Conservation (phyloP, 2,113 vertebrate species). For the Tympanuchus pallidicinctus region DNA sequence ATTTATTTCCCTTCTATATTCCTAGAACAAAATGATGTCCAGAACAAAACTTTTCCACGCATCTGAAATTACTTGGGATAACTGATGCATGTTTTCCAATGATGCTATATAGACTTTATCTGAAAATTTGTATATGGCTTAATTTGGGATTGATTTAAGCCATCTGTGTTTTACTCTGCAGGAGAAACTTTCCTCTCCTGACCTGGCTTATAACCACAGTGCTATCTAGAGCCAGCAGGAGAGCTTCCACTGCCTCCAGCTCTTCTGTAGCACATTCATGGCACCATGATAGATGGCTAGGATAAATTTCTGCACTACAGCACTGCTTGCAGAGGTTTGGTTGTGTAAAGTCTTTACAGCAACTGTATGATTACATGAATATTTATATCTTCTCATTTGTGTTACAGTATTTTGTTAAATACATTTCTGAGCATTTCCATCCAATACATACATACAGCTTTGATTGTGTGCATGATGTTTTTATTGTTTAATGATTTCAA, state of each 20-base stretch:
- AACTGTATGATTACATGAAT: neutral
- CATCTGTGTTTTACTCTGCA: neutral
- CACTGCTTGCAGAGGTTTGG: neutral
- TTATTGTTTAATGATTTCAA: neutral
- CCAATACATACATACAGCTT: neutral
- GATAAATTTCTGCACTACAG: neutral
- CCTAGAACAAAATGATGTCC: neutral
- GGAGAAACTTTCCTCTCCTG: neutral
- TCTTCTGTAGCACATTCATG: neutral
- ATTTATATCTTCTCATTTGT: neutral
- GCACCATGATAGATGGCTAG: neutral
- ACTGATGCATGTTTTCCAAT: neutral
- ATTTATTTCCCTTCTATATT: neutral
- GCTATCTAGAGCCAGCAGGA: neutral
- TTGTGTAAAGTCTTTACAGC: neutral
- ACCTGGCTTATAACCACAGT: neutral
- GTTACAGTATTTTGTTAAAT: neutral
- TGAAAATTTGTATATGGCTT: neutral
- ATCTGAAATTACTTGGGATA: neutral
- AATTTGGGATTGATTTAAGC: neutral
- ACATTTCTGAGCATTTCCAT: neutral
- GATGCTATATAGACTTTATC: neutral
- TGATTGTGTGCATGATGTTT: neutral
- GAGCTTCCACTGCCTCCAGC: neutral
- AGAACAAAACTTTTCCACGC: neutral